Conservation (phyloP, 2,113 vertebrate species). For the Heteronetta atricapilla region DNA sequence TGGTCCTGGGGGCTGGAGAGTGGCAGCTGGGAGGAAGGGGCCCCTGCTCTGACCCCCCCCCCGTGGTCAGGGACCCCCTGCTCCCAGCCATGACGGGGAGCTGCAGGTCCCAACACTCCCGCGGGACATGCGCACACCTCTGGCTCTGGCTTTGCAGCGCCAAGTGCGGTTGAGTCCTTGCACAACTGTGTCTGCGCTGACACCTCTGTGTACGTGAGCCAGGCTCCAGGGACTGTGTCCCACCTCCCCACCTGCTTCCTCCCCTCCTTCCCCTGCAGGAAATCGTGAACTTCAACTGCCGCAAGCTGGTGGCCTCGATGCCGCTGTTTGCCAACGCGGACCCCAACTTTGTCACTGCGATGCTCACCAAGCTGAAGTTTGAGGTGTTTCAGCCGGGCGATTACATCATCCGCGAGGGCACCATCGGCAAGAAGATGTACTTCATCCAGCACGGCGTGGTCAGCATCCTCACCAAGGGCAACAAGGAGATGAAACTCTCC, state of each 20-base stretch:
- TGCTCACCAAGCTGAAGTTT: slow-evolving; percentile 96
- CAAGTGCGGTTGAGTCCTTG: rapidly evolving
- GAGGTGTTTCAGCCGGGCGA: slow-evolving; percentile 96
- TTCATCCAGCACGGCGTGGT: slow-evolving; percentile 98
- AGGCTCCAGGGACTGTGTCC: rapidly evolving
- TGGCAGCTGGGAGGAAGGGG: not conserved
- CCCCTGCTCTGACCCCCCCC: not conserved
- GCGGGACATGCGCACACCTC: rapidly evolving
- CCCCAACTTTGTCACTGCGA: slow-evolving; percentile 96
- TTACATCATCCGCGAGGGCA: slow-evolving; percentile 95
- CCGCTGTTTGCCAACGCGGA: slow-evolving; percentile 96
- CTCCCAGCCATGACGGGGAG: not conserved
- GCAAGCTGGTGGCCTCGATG: slow-evolving; percentile 98
- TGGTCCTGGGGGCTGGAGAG: not conserved
- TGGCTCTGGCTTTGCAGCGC: not conserved
- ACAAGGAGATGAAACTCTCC: slow-evolving; percentile 94
- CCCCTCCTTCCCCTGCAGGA: slow-evolving; percentile 75
- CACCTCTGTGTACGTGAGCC: no score
- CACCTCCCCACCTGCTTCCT: not conserved
- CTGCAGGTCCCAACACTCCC: not conserved
- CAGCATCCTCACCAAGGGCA: slow-evolving; percentile 91
- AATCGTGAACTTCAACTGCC: slow-evolving; percentile 98
- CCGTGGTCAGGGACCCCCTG: not conserved
- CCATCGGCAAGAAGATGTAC: slow-evolving; percentile 98
- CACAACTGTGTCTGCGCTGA: not conserved